Evolutionary conservation across 2,888 invertebrate genomes (phyloP), one percentile per base, ranked within the genome.

Genomic region (Rhamnusium bicolor): DNA sequence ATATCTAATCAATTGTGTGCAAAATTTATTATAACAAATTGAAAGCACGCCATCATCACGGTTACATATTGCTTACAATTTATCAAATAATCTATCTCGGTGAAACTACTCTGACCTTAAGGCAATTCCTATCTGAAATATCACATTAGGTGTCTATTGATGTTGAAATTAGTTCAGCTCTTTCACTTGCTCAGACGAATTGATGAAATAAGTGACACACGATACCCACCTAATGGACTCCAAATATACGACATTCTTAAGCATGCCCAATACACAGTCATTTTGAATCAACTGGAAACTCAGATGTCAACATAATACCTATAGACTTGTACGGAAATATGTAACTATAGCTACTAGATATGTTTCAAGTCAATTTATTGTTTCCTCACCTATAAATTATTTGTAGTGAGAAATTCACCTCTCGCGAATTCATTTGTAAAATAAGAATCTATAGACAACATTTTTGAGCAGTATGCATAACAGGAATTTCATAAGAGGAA

Each of bases 1-100:
- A 63, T 49, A 21, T 24, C 21, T 63, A 63, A 63, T 63, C 63
- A 49, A 63, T 63, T 63, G 63, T 51, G 63, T 29, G 62, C 46
- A 46, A 46, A 62, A 47, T 47, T n/a, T 62, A 46, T 62, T 49
- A 49, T 8, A 62, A 62, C 47, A 24, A 62, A 63, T 63, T 47
- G 63, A 63, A 63, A 51, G 63, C 18, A 49, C 8, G 49, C 24
- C 63, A 27, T 63, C 63, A 49, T 63, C 63, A 16, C 51, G 51
- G 49, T 51, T 47, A 63, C 46, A 27, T 63, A 63, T 63, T 18
- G 18, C 63, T 16, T 14, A 49, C 63, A 63, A 63, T 63, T 63
- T 51, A 63, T 63, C 63, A 63, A 51, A 53, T 16, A 40, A 40
- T 40, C 40, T 4, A n/a, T 40, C 40, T 27, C 32, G 29, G 40